These are phyloP conservation scores for Cheirogaleus major DNA, from an alignment of 2,797 vertebrate genomes.

Conservation along the genomic window DNA sequence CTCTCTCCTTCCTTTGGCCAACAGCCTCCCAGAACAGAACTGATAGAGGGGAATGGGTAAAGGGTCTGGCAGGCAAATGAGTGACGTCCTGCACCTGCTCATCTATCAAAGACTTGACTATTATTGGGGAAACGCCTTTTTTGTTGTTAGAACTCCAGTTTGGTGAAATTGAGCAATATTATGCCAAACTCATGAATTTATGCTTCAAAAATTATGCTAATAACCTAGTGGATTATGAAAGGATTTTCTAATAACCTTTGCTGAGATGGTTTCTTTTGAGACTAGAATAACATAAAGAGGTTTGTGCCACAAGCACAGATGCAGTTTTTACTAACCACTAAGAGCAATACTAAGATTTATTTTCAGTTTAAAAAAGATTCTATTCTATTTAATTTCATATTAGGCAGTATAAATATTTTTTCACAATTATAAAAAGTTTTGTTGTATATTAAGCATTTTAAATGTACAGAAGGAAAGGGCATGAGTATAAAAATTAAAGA, in stretches of 20 bases:
- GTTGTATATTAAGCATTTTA: neutral
- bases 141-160: neutral
- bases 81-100: neutral
- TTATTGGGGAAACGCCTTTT: neutral
- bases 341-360: neutral
- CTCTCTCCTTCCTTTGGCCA: neutral
- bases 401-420: neutral
- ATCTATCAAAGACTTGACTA: neutral
- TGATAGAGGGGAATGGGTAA: neutral
- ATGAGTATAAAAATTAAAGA: neutral
- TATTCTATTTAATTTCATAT: conserved; percentile 42
- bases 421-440: neutral
- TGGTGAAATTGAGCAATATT: neutral
- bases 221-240: conserved; percentile 5
- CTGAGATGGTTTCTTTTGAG: neutral
- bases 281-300: neutral
- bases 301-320: neutral
- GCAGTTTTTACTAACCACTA: neutral
- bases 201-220: neutral
- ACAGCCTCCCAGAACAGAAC: neutral
- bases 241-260: conserved; percentile 36
- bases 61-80: neutral
- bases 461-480: neutral
- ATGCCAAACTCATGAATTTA: neutral
- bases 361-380: neutral